Evolutionary conservation across 2,888 invertebrate genomes (phyloP).

Genomic region (Xylota segnis): DNA sequence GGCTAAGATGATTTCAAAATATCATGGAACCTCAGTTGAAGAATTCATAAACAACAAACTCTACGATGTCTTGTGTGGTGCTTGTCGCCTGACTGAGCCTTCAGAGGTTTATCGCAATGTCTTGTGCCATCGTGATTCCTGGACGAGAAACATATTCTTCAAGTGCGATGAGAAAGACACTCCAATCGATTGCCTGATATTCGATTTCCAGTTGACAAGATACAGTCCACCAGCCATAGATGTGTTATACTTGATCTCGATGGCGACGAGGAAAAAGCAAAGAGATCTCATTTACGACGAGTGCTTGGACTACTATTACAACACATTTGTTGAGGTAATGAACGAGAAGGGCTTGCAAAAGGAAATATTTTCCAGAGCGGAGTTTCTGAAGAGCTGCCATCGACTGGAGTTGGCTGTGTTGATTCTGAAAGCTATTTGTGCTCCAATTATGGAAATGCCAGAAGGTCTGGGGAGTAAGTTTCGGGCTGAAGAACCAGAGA

Average conservation of each 20-base stretch:
- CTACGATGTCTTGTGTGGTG: conserved; percentile 77
- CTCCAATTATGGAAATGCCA: conserved; percentile 83
- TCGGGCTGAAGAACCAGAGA: conserved; percentile 81
- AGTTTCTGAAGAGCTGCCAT: conserved; percentile 82
- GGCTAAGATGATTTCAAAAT: conserved; percentile 80
- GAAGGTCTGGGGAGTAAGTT: conserved; percentile 81
- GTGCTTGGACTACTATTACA: conserved; percentile 84
- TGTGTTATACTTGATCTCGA: conserved; percentile 84
- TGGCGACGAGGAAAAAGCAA: conserved; percentile 83
- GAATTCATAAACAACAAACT: conserved; percentile 79
- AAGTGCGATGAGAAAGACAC: conserved; percentile 79
- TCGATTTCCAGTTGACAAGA: conserved; percentile 86
- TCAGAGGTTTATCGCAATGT: conserved; percentile 84
- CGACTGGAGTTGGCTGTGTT: conserved; percentile 81
- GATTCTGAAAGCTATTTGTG: conserved; percentile 82
- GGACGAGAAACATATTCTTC: conserved; percentile 83
- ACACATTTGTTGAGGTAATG: conserved; percentile 79
- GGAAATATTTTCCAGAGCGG: conserved; percentile 80
- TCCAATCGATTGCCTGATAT: conserved; percentile 84
- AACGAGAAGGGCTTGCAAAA: conserved; percentile 61
- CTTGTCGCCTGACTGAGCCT: conserved; percentile 79
- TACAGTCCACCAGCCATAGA: conserved; percentile 86
- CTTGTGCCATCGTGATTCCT: conserved; percentile 84
- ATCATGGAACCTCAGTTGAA: conserved; percentile 78
- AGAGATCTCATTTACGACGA: conserved; percentile 81